Evolutionary conservation across 1,140 invertebrate species (phyloP).

Genomic region (Drosophila yakuba): DNA sequence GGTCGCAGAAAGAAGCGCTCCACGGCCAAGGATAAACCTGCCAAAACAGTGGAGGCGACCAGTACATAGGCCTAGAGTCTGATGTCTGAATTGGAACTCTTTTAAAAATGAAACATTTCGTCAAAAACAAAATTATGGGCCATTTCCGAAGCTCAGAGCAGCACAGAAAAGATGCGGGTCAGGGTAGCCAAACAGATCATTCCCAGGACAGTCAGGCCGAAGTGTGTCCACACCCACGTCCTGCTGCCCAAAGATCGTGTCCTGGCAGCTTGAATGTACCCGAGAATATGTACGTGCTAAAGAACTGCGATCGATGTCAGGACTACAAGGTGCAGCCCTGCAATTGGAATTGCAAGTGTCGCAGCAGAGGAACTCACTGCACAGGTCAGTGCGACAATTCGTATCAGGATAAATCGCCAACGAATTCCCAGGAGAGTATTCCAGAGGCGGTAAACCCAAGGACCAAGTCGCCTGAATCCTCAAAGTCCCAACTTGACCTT

Average conservation of each 20-base stretch:
- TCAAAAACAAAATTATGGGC: constrained; percentile 55
- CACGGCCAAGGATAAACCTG: neutral
- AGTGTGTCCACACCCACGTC: neutral
- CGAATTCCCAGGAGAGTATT: neutral
- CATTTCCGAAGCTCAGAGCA: constrained; percentile 41
- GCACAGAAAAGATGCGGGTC: neutral
- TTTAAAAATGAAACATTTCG: constrained; percentile 38
- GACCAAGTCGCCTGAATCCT: neutral
- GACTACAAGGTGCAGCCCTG: constrained; percentile 27
- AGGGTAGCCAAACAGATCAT: neutral
- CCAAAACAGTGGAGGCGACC: neutral
- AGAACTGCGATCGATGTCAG: constrained; percentile 30
- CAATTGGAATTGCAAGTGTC: neutral
- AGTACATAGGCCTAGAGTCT: constrained; percentile 14
- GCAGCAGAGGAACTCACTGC: neutral
- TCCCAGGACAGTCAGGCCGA: neutral
- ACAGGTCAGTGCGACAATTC: neutral
- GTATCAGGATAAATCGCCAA: neutral
- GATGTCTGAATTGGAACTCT: neutral
- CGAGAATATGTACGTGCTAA: constrained; percentile 33
- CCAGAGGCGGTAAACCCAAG: neutral
- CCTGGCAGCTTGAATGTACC: neutral
- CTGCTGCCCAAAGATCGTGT: neutral
- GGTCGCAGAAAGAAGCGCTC: constrained; percentile 1
- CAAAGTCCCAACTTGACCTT: no score